Base-by-base conservation (phyloP, 2,888 invertebrate species). In the Nomada ferruginata region DNA sequence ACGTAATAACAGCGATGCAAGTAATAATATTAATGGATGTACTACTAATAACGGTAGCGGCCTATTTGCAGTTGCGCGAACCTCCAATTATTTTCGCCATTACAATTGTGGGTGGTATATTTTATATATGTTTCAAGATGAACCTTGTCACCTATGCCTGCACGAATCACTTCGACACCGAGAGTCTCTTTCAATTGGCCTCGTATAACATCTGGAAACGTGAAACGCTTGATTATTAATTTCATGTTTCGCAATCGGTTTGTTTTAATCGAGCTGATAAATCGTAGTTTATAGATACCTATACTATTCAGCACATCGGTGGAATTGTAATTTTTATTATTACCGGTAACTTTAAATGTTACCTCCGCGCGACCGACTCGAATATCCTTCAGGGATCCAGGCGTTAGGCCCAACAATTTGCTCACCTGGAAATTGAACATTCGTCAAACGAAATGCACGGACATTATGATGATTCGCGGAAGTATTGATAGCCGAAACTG, bases 61-160 rank as follows among this genome's bases (percentile, higher is more conserved):
- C 18, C 18, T 65, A 18, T 52, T 52, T 36, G n/a, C 10, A 11
- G 23, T 4, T 11, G 5, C 20, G 29, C 13, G 50, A 73, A 59
- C n/a, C 44, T 53, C 23, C 50, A 57, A 57, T 50, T 36, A 47
- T 42, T 50, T 63, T 42, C 52, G 57, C 50, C 52, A 76, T 59
- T 13, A 20, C n/a, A 20, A 20, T 50, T 60, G n/a, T 26, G 36
- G 4, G 13, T 53, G 50, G 55, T 20, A 50, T 64, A 47, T 36
- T 26, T 42, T 69, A 78, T 13, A 64, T 15, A 59, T 68, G 36
- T 65, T 80, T 79, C 20, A 73, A 79, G 79, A 79, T 80, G 72
- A 79, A 97, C 97, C 95, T 96, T 96, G 90, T 97, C 96, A 42
- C 98, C 98, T 76, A 98, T 96, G 52, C 97, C 97, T 29, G 97